Evolutionary conservation across 2,113 vertebrate genomes (phyloP), one percentile per base, ranked within the genome.

Genomic region (Alligator mississippiensis): DNA sequence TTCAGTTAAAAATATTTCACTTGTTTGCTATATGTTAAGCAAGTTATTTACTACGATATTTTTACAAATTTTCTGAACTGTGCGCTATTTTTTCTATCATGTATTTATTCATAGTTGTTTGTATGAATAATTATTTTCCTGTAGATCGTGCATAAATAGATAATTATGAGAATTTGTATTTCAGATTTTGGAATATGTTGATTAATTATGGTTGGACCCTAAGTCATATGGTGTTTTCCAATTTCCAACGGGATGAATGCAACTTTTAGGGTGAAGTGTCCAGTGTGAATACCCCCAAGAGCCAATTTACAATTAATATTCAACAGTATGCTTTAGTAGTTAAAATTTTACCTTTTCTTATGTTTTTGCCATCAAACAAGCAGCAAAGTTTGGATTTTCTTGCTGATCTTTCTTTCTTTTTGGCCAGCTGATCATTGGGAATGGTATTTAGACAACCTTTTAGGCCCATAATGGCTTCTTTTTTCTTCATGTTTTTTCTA

Each of bases 281-380:
- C 38, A 38, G 68, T 38, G 64, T 30, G 5, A 54, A 0, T 76
- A 60, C 9, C 84, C 3, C 25, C 8, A 15, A 3, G 59, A 17
- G 27, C 74, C 14, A 57, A 66, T 10, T 55, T 30, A 19, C 3
- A 2, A 86, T 79, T 82, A 55, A 16, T 24, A 19, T 10, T 7
- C 3, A 3, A 38, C 68, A 72, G 22, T 38, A 38, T 4, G 1
- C 3, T 9, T 14, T 2, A 1, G 4, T 11, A 77, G 54, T 30
- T 4, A 16, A 59, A 2, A 5, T 24, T 58, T 58, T 66, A 16
- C 14, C 13, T 8, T 62, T 30, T 22, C 4, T 82, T 85, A 47
- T 38, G 2, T 81, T 92, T 72, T 34, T 87, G 17, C 14, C 3
- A 2, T 76, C 61, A 64, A 63, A 91, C 78, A 47, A 47, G 47